Evolutionary conservation across 2,113 vertebrate genomes (phyloP).

Genomic region (Oncorhynchus masou): DNA sequence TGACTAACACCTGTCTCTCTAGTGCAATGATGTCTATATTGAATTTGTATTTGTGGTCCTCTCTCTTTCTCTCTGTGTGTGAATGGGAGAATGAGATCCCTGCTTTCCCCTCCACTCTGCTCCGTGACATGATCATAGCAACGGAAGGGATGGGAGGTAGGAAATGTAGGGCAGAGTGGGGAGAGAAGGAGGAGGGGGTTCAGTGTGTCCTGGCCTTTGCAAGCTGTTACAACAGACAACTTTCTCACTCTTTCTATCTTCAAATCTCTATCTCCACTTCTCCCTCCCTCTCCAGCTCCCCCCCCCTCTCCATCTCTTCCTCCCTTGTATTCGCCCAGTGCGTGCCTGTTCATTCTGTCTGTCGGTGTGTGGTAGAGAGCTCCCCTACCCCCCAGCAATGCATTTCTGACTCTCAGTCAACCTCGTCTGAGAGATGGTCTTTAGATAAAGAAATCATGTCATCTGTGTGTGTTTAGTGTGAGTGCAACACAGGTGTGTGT

Average conservation of each 20-base stretch:
- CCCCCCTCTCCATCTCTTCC: too few species aligned
- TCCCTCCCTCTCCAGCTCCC: neutral
- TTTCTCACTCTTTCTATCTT: too few species aligned
- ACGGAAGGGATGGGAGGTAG: conserved; percentile 2
- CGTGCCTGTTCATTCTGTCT: too few species aligned
- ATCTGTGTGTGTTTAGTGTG: neutral
- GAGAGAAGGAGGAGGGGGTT: too few species aligned
- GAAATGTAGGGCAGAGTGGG: too few species aligned
- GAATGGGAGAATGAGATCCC: conserved; percentile 33
- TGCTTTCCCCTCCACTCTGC: conserved; percentile 15
- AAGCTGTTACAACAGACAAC: too few species aligned
- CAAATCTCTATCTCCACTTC: neutral
- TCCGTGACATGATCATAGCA: conserved; percentile 33
- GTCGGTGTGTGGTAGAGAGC: too few species aligned
- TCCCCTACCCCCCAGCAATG: neutral
- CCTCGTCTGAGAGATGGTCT: conserved; percentile 5
- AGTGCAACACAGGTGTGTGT: neutral
- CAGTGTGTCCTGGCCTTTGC: too few species aligned
- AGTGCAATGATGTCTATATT: too few species aligned
- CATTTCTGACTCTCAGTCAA: conserved; percentile 41
- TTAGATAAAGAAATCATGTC: conserved; percentile 31
- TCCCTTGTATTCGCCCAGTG: too few species aligned
- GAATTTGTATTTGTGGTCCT: too few species aligned
- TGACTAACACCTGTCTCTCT: too few species aligned
- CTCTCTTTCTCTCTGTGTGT: neutral